Conservation (phyloP, 2,797 vertebrate species). For the Sebastes hubbsi region DNA sequence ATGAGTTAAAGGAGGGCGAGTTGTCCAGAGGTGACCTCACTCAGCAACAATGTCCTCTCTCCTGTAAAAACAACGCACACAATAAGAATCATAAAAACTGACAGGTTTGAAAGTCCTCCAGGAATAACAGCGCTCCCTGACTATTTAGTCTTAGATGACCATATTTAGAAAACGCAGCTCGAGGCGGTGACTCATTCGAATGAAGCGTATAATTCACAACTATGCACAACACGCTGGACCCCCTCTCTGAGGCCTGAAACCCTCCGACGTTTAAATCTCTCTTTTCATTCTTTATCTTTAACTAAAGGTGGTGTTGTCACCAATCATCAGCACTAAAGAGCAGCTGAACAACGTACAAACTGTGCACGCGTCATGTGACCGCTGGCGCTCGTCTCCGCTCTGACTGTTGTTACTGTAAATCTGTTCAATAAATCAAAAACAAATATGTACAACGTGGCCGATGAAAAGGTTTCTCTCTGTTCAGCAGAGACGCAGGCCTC, state of each 20-base stretch:
- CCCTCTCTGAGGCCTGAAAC: neutral
- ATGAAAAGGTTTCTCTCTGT: neutral
- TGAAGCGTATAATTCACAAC: slow-evolving; percentile 8
- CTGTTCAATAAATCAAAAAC: neutral
- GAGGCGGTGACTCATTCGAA: slow-evolving; percentile 6
- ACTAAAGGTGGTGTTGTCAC: neutral
- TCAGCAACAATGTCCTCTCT: slow-evolving; percentile 26
- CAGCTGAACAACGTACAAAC: neutral
- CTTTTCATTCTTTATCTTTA: neutral
- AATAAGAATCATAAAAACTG: slow-evolving; percentile 6
- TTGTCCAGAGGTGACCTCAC: slow-evolving; percentile 31
- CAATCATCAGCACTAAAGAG: neutral
- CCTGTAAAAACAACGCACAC: neutral
- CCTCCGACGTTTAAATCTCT: neutral
- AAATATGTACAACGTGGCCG: neutral
- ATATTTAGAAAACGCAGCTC: slow-evolving; percentile 43
- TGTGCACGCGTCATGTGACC: neutral
- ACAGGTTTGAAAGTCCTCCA: slow-evolving; percentile 22
- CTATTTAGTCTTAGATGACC: slow-evolving; percentile 15
- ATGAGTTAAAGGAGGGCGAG: neutral
- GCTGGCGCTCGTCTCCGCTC: neutral
- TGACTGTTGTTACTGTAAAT: neutral
- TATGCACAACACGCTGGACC: neutral
- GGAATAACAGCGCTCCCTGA: slow-evolving; percentile 2
- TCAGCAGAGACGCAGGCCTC: neutral